These are phyloP conservation scores for Aricia agestis DNA, from an alignment of 1,140 invertebrate genomes.

Conservation along the genomic window DNA sequence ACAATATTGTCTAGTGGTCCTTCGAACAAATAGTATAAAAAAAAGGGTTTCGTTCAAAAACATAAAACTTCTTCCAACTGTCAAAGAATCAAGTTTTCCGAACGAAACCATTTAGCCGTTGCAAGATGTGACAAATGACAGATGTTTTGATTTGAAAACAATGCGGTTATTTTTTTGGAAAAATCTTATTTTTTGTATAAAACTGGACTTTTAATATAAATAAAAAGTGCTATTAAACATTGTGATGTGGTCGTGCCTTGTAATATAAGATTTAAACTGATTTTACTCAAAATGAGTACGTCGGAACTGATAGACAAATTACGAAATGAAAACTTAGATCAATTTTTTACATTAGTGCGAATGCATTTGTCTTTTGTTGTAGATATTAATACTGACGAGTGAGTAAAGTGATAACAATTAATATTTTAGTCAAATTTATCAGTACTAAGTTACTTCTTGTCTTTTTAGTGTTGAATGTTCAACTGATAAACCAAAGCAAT, in stretches of 20 bases:
- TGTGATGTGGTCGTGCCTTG: conserved; percentile 16
- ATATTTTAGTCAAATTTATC: neutral
- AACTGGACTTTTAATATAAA: neutral
- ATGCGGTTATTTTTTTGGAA: conserved; percentile 24
- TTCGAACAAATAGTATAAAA: too few relatives aligned
- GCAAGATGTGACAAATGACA: conserved; percentile 36
- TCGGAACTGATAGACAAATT: conserved; percentile 77
- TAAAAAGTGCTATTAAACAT: conserved; percentile 12
- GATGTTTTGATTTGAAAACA: conserved; percentile 43
- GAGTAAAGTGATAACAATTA: conserved; percentile 53
- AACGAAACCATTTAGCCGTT: conserved; percentile 34
- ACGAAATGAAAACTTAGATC: conserved; percentile 86
- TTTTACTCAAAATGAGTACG: conserved; percentile 47
- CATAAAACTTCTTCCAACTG: neutral
- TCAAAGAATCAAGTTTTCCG: neutral
- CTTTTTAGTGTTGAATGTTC: conserved; percentile 70
- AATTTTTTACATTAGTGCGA: conserved; percentile 90
- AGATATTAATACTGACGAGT: conserved; percentile 89
- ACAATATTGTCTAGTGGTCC: too few relatives aligned
- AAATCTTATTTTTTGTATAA: conserved; percentile 11
- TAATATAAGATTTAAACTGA: neutral
- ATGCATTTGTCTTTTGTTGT: conserved; percentile 95
- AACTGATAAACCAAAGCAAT: conserved; percentile 74
- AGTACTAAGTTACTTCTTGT: conserved; percentile 13
- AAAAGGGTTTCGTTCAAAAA: neutral